Evolutionary conservation across 2,113 vertebrate genomes (phyloP), one percentile per base, ranked within the genome.

Genomic region (Tachuris rubrigastra): DNA sequence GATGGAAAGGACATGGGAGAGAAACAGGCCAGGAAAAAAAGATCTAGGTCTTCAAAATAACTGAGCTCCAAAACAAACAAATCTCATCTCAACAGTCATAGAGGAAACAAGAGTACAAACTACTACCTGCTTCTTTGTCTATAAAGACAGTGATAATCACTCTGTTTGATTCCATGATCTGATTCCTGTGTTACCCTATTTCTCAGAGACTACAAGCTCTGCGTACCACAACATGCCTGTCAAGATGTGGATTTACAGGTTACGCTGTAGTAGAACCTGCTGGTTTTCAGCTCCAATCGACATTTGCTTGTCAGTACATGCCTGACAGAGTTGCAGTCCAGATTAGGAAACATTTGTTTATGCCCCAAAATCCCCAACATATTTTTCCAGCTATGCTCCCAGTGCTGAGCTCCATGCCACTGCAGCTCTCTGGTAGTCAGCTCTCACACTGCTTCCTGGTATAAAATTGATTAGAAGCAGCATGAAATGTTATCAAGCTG

Each of bases 161-260:
- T 93, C 94, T 94, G 55, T 94, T 98, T 97, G 96, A 96, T 97
- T 96, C 87, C 81, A 69, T 85, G 85, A 96, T 97, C 96, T 85
- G 93, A 96, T 96, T 97, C 87, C 95, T 92, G 31, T 19, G 13
- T 93, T 94, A 91, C 89, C 91, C 95, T 96, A 95, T 95, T 98
- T 98, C 94, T 95, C 23, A 4, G 87, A 95, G 72, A 95, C 96
- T 86, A 49, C 63, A 96, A n/a, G 92, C 97, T 97, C 97, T 97
- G 95, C 97, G 62, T 98, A 97, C 97, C 96, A 98, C 96, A 97
- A 98, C 95, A 97, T 81, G 95, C 96, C 97, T 96, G 97, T 96
- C 95, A 97, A 96, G 94, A 88, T 96, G 93, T 97, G 97, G 98
- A 96, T 98, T 97, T 97, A 98, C 97, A 97, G 96, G 96, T 93